A percentile compares a stretch with the other conserved stretches of the same genome.
phyloP scores from a whole-genome alignment of 1,140 invertebrate species.

The Drosophila takahashii region DNA sequence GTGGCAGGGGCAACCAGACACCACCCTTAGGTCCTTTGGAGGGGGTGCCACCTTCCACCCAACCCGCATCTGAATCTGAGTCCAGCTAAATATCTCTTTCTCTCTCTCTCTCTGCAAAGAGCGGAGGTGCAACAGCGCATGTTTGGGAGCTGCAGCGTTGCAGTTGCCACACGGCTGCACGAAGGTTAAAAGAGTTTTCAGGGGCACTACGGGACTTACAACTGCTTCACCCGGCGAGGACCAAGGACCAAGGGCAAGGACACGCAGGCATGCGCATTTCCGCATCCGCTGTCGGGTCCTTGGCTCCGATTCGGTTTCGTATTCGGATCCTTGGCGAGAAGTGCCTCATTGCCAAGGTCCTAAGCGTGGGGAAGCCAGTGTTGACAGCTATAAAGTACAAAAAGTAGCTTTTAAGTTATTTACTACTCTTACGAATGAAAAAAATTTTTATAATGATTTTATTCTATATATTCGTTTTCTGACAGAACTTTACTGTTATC shows the following conservation, averaged over 20 bases:
- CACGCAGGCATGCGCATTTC: slow-evolving; percentile 83
- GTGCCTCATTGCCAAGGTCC: slow-evolving; percentile 65
- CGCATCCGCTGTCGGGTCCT: slow-evolving; percentile 56
- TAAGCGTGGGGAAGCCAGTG: slow-evolving; percentile 19
- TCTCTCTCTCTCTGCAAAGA: slow-evolving; percentile 11
- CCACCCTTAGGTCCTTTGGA: slow-evolving; percentile 46
- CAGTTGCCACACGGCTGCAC: slow-evolving; percentile 66
- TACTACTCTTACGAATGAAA: too few species aligned
- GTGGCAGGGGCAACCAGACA: slow-evolving; percentile 71
- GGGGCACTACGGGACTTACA: slow-evolving; percentile 61
- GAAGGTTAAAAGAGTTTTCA: slow-evolving; percentile 80
- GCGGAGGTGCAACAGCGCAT: slow-evolving; percentile 59
- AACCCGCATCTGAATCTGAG: neutral
- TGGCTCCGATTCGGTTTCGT: slow-evolving; percentile 23
- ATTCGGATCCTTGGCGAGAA: slow-evolving; percentile 30
- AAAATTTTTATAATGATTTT: too few species aligned
- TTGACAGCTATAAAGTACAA: neutral
- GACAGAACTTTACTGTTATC: too few species aligned
- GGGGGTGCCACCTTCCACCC: slow-evolving; percentile 6
- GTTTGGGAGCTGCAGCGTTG: slow-evolving; percentile 60
- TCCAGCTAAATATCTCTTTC: neutral
- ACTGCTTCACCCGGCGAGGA: slow-evolving; percentile 35
- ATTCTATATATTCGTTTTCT: too few species aligned
- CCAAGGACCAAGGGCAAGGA: slow-evolving; percentile 79
- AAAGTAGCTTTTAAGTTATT: neutral